Percentiles rank a stretch among this genome's conserved stretches.
These are phyloP conservation scores for Mallotus villosus DNA, from an alignment of 2,797 vertebrate species.

Conservation along the genomic window DNA sequence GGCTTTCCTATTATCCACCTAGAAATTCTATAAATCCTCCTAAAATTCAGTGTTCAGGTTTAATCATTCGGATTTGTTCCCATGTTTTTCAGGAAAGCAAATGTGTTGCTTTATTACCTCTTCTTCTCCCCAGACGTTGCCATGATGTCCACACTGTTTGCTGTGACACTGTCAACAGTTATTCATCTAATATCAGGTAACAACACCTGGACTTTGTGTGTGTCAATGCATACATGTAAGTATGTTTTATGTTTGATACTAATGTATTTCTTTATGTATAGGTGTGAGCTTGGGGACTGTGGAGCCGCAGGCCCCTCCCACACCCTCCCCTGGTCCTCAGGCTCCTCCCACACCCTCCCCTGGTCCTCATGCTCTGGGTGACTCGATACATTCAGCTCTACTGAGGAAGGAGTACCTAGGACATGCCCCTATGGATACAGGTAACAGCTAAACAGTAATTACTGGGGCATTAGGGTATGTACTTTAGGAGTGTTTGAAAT, in stretches of 20 bases:
- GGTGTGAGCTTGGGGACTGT: slow-evolving; percentile 72
- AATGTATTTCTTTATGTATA: slow-evolving; percentile 38
- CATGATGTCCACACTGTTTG: slow-evolving; percentile 68
- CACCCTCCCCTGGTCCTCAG: slow-evolving; percentile 66
- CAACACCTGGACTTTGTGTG: slow-evolving; percentile 23
- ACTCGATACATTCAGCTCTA: slow-evolving; percentile 77
- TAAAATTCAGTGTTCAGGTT: too few relatives aligned
- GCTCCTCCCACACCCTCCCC: slow-evolving; percentile 65
- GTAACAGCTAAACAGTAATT: slow-evolving; percentile 43
- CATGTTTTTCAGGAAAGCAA: too few relatives aligned
- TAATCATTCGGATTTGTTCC: too few relatives aligned
- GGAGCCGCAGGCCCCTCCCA: slow-evolving; percentile 64
- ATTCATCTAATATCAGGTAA: slow-evolving; percentile 75
- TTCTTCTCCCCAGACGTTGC: slow-evolving; percentile 53
- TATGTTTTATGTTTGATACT: not conserved
- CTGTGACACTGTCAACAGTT: slow-evolving; percentile 71
- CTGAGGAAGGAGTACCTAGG: slow-evolving; percentile 80
- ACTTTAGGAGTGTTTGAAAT: not conserved
- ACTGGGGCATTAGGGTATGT: not conserved
- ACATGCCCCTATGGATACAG: slow-evolving; percentile 56
- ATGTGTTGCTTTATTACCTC: slow-evolving; percentile 6
- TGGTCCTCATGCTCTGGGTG: slow-evolving; percentile 66
- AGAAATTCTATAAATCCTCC: too few relatives aligned
- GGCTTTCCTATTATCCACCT: too few relatives aligned
- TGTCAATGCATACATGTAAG: slow-evolving; percentile 23